A percentile compares a stretch with the other conserved stretches of the same genome.
These are phyloP conservation scores for Arge pagana DNA, from an alignment of 2,888 invertebrate genomes.

Conservation along the genomic window DNA sequence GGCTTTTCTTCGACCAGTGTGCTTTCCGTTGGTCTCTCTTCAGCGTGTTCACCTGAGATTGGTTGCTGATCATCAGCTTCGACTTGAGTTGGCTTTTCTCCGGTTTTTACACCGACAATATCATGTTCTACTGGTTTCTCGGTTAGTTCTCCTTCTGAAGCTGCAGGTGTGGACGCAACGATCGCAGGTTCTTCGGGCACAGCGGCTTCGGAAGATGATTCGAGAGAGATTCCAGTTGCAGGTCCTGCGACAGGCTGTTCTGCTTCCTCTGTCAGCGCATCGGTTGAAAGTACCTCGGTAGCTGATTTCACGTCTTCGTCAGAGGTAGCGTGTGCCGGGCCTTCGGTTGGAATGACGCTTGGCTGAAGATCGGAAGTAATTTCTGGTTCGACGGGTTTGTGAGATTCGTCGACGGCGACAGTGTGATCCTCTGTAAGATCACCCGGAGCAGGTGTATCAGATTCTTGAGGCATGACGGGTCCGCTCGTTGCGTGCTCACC, in stretches of 20 bases:
- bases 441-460: background rate
- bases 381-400: background rate
- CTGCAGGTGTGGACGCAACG: background rate
- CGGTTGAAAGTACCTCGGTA: conserved; percentile 4
- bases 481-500: background rate
- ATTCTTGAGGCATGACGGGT: background rate
- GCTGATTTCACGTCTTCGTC: conserved; percentile 9
- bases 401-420: background rate
- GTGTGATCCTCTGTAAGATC: conserved; percentile 2
- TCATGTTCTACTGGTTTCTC: conserved; percentile 13
- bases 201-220: conserved; percentile 1
- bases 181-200: conserved; percentile 5
- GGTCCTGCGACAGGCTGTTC: too few relatives aligned
- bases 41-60: background rate
- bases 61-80: too few relatives aligned
- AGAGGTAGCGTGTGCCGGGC: conserved; percentile 7
- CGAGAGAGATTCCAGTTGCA: too few relatives aligned
- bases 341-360: conserved; percentile 6
- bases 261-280: conserved; percentile 4
- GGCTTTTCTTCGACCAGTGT: conserved; percentile 2
- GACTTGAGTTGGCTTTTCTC: too few relatives aligned
- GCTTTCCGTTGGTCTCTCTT: conserved; percentile 22
- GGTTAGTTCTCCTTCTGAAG: conserved; percentile 19
- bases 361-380: background rate
- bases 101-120: too few relatives aligned